phyloP scores from a whole-genome alignment of 2,797 vertebrate species.

The Nyctalus aviator region DNA sequence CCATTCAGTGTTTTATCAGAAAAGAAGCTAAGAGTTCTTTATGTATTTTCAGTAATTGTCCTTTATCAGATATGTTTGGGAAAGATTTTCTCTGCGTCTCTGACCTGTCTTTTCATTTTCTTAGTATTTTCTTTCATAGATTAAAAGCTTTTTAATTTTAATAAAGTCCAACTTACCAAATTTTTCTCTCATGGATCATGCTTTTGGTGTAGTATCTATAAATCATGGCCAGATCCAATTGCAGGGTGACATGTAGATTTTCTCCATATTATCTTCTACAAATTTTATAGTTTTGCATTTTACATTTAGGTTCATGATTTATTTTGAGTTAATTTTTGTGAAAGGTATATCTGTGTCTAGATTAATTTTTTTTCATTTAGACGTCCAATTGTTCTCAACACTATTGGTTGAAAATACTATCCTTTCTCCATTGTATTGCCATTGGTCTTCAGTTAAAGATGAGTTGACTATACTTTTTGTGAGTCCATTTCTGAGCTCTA shows the following conservation, averaged over 20 bases:
- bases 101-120: conserved; percentile 18
- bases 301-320: neutral
- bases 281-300: neutral
- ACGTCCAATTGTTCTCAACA: neutral
- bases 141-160: conserved; percentile 9
- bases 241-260: neutral
- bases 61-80: neutral
- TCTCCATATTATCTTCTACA: neutral
- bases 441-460: neutral
- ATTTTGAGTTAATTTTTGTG: neutral
- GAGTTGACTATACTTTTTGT: neutral
- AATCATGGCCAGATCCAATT: neutral
- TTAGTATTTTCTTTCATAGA: neutral
- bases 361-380: neutral
- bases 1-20: too few relatives aligned
- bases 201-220: neutral
- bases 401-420: neutral
- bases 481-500: neutral
- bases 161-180: neutral
- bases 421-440: neutral
- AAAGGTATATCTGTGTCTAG: neutral
- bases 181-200: neutral
- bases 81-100: neutral
- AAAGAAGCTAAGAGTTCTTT: neutral
- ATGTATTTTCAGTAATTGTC: neutral